phyloP scores from a whole-genome alignment of 1,140 invertebrate genomes.

The Caerostris extrusa region DNA sequence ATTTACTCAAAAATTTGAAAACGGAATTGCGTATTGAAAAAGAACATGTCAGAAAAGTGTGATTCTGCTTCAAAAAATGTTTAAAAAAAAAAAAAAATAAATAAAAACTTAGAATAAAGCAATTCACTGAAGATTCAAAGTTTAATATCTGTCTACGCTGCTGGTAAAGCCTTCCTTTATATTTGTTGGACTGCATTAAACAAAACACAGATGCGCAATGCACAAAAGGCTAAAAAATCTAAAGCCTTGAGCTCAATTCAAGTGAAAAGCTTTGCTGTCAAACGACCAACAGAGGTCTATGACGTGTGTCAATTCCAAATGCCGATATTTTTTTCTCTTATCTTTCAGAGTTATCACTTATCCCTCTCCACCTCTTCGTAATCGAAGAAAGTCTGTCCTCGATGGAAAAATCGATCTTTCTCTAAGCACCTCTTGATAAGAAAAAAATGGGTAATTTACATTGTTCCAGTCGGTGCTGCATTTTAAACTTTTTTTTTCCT shows the following conservation, averaged over 20 bases:
- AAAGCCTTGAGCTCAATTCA: constrained; percentile 18
- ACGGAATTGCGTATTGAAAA: not conserved
- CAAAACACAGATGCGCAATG: not conserved
- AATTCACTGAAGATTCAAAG: not conserved
- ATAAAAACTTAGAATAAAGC: not conserved
- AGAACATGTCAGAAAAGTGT: not conserved
- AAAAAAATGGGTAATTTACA: constrained; percentile 67
- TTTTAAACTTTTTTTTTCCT: constrained; percentile 46
- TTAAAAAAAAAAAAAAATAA: not conserved
- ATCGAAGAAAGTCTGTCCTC: constrained; percentile 62
- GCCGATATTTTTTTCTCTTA: constrained; percentile 49
- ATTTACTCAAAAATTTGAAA: not conserved
- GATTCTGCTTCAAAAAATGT: not conserved
- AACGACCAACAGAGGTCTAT: constrained; percentile 37
- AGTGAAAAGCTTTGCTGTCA: constrained; percentile 24
- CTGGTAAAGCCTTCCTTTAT: not conserved
- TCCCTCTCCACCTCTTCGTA: constrained; percentile 41
- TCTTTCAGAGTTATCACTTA: constrained; percentile 57
- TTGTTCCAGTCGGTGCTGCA: constrained; percentile 60
- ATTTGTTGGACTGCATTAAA: not conserved
- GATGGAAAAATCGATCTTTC: constrained; percentile 66
- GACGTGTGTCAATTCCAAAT: constrained; percentile 63
- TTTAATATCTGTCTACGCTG: not conserved
- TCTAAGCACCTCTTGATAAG: constrained; percentile 64
- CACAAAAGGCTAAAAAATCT: constrained; percentile 11